Percentiles rank a stretch among this genome's conserved stretches.
Conservation (phyloP, 2,797 vertebrate genomes). For the Margarornis squamiger region DNA sequence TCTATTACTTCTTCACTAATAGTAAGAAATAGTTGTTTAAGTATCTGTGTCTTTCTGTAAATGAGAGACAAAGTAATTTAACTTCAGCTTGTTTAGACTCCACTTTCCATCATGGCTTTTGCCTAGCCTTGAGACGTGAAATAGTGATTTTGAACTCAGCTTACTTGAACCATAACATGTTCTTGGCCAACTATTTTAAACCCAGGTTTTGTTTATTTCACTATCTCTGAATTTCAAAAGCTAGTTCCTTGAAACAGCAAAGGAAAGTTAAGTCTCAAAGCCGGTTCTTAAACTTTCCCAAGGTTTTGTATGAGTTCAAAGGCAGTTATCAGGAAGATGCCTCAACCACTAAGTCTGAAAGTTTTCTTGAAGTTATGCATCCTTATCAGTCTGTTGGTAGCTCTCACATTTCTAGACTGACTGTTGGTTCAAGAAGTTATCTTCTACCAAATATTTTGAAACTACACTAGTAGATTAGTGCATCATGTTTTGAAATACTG, state of each 20-base stretch:
- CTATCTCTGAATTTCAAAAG: neutral
- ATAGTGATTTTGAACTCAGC: neutral
- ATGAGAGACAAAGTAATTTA: neutral
- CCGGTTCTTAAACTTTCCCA: neutral
- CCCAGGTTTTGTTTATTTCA: neutral
- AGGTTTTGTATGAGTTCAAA: neutral
- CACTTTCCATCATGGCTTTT: neutral
- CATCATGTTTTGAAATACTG: neutral
- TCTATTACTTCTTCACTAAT: neutral
- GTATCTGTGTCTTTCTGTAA: neutral
- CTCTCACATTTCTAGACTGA: neutral
- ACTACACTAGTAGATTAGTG: neutral
- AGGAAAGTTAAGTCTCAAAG: neutral
- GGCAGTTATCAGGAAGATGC: neutral
- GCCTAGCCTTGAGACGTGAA: neutral
- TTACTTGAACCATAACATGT: neutral
- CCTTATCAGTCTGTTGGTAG: rapidly evolving
- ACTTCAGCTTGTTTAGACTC: neutral
- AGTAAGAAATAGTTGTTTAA: neutral
- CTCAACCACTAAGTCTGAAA: neutral
- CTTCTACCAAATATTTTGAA: neutral
- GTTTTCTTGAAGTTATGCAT: neutral
- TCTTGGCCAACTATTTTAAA: neutral
- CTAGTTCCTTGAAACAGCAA: neutral
- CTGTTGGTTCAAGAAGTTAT: neutral